These are phyloP conservation scores for Mesitornis unicolor DNA, from an alignment of 2,113 vertebrate species.

Conservation along the genomic window DNA sequence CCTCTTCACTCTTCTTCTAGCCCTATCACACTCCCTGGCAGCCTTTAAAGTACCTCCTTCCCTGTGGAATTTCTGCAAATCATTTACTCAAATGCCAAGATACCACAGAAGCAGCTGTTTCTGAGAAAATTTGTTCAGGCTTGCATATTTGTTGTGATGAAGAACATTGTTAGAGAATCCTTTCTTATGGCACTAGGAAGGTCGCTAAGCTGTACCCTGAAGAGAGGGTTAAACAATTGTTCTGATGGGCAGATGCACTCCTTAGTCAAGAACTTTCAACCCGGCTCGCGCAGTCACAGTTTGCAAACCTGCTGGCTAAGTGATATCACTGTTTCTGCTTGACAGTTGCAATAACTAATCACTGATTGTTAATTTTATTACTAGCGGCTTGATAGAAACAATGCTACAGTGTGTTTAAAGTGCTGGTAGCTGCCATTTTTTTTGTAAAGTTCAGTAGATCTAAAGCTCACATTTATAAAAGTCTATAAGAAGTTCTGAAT, in stretches of 20 bases:
- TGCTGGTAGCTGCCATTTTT: neutral
- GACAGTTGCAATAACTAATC: neutral
- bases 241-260: slow-evolving; percentile 8
- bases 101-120: slow-evolving; percentile 56
- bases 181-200: slow-evolving; percentile 1
- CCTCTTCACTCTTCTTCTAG: slow-evolving; percentile 63
- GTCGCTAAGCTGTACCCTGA: neutral
- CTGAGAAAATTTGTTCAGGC: slow-evolving; percentile 34
- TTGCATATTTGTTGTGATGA: slow-evolving; percentile 12
- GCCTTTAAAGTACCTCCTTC: slow-evolving; percentile 63
- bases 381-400: neutral
- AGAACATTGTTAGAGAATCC: neutral
- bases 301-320: neutral
- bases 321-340: neutral
- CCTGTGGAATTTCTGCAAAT: slow-evolving; percentile 67
- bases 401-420: neutral
- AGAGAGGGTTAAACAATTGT: neutral
- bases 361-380: neutral
- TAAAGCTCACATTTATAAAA: too few relatives aligned
- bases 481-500: neutral
- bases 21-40: slow-evolving; percentile 44
- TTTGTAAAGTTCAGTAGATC: neutral
- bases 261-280: neutral
- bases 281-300: neutral
- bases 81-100: slow-evolving; percentile 61